A percentile compares a stretch with the other conserved stretches of the same genome.
Conservation (phyloP, 2,888 invertebrate genomes). For the Schizotus pectinicornis region DNA sequence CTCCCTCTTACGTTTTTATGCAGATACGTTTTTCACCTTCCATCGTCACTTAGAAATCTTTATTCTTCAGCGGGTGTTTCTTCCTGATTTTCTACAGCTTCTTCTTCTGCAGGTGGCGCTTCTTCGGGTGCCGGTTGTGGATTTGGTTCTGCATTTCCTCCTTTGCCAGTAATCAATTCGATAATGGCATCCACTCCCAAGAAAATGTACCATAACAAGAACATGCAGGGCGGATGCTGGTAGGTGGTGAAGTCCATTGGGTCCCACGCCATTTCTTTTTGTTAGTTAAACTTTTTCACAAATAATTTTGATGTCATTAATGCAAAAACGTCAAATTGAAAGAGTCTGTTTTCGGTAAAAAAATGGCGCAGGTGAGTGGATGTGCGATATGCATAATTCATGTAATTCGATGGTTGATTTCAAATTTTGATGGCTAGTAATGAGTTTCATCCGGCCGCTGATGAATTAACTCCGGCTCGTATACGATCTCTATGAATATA, state of each 20-base stretch:
- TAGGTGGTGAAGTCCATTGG: slow-evolving; percentile 30
- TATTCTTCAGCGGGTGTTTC: neutral
- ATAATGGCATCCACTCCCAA: neutral
- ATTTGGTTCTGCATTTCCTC: neutral
- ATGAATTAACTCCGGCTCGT: slow-evolving; percentile 11
- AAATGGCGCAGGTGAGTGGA: neutral
- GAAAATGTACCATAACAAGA: slow-evolving; percentile 32
- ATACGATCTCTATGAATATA: slow-evolving; percentile 18
- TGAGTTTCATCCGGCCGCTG: slow-evolving; percentile 5
- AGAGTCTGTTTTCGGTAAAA: neutral
- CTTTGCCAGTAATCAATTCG: neutral
- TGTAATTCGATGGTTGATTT: slow-evolving; percentile 4
- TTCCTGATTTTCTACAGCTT: neutral
- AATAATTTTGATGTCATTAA: slow-evolving; percentile 8
- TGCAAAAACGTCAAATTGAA: slow-evolving; percentile 1
- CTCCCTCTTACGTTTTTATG: no score
- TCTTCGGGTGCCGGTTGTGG: slow-evolving; percentile 1
- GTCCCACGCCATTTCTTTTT: slow-evolving; percentile 11
- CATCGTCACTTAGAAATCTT: no score
- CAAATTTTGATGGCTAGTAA: slow-evolving; percentile 8
- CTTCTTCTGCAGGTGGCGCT: neutral
- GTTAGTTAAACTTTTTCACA: neutral
- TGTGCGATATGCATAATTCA: slow-evolving; percentile 6
- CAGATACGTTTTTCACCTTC: no score
- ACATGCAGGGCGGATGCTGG: slow-evolving; percentile 39